These are phyloP conservation scores for Todiramphus chloris DNA, from an alignment of 2,113 vertebrate genomes.

Conservation along the genomic window DNA sequence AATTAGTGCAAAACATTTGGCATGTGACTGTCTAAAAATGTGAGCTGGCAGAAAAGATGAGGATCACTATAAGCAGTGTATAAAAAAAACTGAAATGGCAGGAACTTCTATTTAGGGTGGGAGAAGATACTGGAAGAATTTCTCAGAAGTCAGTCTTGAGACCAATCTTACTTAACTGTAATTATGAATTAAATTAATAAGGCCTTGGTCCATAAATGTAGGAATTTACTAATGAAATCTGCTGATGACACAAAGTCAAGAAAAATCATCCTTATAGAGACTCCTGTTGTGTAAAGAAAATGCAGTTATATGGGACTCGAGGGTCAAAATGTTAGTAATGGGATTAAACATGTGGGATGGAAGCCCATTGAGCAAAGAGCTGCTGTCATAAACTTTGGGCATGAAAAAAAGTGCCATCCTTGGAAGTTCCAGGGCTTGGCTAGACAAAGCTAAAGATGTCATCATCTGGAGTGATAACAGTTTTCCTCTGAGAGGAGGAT, in stretches of 20 bases:
- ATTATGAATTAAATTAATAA: neutral
- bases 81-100: neutral
- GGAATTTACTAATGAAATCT: neutral
- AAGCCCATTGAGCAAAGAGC: neutral
- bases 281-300: neutral
- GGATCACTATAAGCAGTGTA: neutral
- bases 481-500: neutral
- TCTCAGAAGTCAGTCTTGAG: neutral
- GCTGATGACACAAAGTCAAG: neutral
- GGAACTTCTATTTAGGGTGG: neutral
- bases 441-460: neutral
- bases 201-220: neutral
- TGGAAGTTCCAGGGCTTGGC: neutral
- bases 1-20: neutral
- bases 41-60: neutral
- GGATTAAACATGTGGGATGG: neutral
- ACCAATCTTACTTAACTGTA: neutral
- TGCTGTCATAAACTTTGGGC: neutral
- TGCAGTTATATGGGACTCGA: neutral
- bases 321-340: neutral
- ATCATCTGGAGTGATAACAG: neutral
- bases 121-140: neutral
- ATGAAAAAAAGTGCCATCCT: neutral
- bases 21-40: neutral
- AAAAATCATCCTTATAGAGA: neutral